Evolutionary conservation across 2,888 invertebrate genomes (phyloP), one percentile per base, ranked within the genome.

Genomic region (Bedellia somnulentella): DNA sequence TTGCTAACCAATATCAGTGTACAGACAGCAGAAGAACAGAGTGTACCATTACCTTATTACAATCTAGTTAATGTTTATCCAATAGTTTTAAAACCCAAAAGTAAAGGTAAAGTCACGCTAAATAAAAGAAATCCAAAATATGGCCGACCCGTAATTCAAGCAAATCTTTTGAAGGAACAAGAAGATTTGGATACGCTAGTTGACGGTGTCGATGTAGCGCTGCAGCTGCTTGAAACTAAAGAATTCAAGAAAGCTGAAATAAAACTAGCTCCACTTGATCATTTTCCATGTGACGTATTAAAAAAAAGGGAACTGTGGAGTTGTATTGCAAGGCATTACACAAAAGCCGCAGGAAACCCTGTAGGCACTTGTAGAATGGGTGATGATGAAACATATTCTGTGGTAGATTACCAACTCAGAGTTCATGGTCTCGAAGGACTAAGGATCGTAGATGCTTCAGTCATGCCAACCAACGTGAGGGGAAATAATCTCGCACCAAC

Each of bases 301-400:
- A 57, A 43, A 25, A 68, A 64, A 37, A 59, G 73, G 47, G 70
- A 73, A 39, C 73, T 68, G 35, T 76, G 76, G 76, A 73, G 70
- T 34, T 76, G 76, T 45, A 61, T 76, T 34, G 60, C 70, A 2
- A 56, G 71, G 36, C 76, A 76, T 50, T 75, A 68, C 30, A 76
- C 76, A 11, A 73, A 62, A 49, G 67, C 76, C 29, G 46, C 75
- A 43, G 57, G 57, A 36, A 67, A 70, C 39, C 73, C 76, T 3
- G 49, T 76, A 34, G 76, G 76, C 5, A 75, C 76, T 3, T 76
- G 76, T 43, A 53, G 58, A 28, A 76, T 76, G 75, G 76, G 76
- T 12, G 57, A 47, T 21, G 70, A 71, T 35, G 52, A 42, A 16
- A 63, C 66, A 9, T 44, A 49, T 30, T 70, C 76, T 15, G 76